Evolutionary conservation across 2,113 vertebrate genomes (phyloP).

Genomic region (Microcebus griseorufus): DNA sequence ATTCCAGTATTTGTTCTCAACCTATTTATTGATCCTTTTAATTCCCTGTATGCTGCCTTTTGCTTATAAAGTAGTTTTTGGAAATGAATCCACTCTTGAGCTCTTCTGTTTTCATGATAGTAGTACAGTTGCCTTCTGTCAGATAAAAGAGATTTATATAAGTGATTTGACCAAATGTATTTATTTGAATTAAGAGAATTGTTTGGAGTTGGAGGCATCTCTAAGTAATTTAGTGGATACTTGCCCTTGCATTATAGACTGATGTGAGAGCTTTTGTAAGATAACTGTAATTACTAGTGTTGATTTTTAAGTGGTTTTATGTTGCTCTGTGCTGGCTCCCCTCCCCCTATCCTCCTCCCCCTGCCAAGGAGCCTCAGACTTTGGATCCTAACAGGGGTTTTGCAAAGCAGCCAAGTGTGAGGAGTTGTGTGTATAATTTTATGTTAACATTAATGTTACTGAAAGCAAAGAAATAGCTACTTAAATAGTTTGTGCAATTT

Average conservation of each 20-base stretch:
- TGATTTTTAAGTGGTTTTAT: neutral
- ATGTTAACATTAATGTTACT: neutral
- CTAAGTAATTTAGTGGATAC: neutral
- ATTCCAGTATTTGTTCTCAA: neutral
- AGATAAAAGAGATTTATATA: neutral
- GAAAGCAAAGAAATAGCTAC: neutral
- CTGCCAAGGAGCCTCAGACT: neutral
- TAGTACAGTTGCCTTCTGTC: neutral
- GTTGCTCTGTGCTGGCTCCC: neutral
- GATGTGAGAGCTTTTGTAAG: neutral
- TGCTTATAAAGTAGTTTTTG: neutral
- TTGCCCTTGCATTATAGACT: neutral
- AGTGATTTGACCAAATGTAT: neutral
- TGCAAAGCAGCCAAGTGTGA: neutral
- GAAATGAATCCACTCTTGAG: neutral
- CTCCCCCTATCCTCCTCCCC: accelerated
- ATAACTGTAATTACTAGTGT: neutral
- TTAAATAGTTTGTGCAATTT: neutral
- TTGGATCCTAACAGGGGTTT: neutral
- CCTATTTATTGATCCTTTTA: neutral
- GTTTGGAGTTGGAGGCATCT: neutral
- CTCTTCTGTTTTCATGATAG: neutral
- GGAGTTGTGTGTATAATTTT: neutral
- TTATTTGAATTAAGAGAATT: conserved; percentile 11
- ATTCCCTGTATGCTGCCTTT: neutral